Evolutionary conservation across 2,888 invertebrate genomes (phyloP).

Genomic region (Temnothorax ravouxi): DNA sequence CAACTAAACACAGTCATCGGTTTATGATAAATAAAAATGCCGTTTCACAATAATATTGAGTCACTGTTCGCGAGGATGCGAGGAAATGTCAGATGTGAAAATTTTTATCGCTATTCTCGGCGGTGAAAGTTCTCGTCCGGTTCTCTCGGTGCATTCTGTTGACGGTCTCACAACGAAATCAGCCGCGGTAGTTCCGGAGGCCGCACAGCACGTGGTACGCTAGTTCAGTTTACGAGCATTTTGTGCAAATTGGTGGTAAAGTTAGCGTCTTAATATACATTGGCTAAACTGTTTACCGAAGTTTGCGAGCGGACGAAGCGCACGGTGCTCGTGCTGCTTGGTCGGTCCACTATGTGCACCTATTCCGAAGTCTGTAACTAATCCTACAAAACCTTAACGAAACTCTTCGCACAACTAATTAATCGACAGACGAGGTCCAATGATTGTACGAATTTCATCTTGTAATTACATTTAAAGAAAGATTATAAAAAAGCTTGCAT

Average conservation of each 20-base stretch:
- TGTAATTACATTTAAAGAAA: background rate
- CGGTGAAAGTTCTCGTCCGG: slow-evolving; percentile 14
- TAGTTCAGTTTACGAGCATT: slow-evolving; percentile 74
- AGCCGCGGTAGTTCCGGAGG: slow-evolving; percentile 46
- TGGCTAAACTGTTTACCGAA: slow-evolving; percentile 76
- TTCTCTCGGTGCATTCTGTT: slow-evolving; percentile 36
- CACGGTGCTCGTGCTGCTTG: slow-evolving; percentile 60
- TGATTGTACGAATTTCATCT: background rate
- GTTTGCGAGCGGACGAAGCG: slow-evolving; percentile 72
- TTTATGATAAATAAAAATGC: background rate
- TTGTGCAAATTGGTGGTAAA: slow-evolving; percentile 77
- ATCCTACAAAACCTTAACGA: slow-evolving; percentile 66
- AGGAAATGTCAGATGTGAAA: background rate
- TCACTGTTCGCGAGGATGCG: background rate
- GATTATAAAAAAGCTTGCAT: background rate
- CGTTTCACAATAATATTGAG: background rate
- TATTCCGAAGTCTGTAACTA: slow-evolving; percentile 75
- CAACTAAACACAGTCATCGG: background rate
- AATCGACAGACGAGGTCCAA: slow-evolving; percentile 32
- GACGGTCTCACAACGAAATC: slow-evolving; percentile 41
- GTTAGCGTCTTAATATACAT: slow-evolving; percentile 78
- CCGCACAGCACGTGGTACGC: slow-evolving; percentile 56
- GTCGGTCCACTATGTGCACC: slow-evolving; percentile 73
- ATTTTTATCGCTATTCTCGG: slow-evolving; percentile 1
- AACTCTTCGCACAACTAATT: slow-evolving; percentile 68